phyloP scores from a whole-genome alignment of 1,140 invertebrate genomes.

The Laodelphax striatellus region DNA sequence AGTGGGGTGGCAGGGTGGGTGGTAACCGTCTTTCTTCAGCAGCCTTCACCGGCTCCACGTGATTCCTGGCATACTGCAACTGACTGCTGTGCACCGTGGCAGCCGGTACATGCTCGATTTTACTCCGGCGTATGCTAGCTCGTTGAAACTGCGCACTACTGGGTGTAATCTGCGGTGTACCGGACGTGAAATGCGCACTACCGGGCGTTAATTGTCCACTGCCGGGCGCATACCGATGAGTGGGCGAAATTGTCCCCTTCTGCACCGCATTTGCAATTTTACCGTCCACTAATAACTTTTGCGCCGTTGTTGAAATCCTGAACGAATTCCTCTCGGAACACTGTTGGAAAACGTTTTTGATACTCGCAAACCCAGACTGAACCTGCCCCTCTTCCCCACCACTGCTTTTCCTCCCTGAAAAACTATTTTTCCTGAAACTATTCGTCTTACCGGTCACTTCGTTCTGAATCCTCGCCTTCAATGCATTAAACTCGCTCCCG shows the following conservation, averaged over 20 bases:
- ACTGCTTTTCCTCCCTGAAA: too few species aligned
- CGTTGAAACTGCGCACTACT: background rate
- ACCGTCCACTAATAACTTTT: slow-evolving; percentile 38
- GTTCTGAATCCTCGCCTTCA: too few species aligned
- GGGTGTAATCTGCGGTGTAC: too few species aligned
- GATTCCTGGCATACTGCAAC: too few species aligned
- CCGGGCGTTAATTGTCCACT: background rate
- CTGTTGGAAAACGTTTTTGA: background rate
- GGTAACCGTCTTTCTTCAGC: background rate
- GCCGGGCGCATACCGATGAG: background rate
- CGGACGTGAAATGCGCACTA: too few species aligned
- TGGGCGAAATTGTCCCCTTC: slow-evolving; percentile 13
- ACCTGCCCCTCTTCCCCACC: too few species aligned
- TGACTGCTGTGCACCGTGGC: too few species aligned
- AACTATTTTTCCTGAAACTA: too few species aligned
- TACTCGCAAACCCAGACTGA: background rate
- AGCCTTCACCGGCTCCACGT: background rate
- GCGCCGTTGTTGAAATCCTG: slow-evolving; percentile 24
- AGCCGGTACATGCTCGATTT: background rate
- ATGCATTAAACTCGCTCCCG: too few species aligned
- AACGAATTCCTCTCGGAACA: slow-evolving; percentile 17
- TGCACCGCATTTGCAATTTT: slow-evolving; percentile 26
- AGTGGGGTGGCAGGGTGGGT: slow-evolving; percentile 16
- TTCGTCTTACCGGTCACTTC: too few species aligned
- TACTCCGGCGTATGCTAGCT: background rate